Percentiles rank a stretch among this genome's conserved stretches.
phyloP scores from a whole-genome alignment of 92 coral and sea anemone genomes.

The Bergia sp. region DNA sequence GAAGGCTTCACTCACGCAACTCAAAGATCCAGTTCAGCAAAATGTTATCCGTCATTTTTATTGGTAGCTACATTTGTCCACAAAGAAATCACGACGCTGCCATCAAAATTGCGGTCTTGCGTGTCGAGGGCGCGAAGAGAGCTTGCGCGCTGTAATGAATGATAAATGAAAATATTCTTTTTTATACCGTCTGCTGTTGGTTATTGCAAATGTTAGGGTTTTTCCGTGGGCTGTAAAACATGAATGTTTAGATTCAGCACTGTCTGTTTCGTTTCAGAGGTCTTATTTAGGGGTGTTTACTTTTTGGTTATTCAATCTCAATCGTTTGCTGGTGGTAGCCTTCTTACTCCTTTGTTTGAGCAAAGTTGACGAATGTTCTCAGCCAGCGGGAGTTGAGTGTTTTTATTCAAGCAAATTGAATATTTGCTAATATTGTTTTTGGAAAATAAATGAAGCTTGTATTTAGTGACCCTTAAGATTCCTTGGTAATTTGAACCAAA shows the following conservation, averaged over 20 bases:
- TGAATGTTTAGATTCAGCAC: not conserved
- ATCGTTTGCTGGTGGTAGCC: constrained; percentile 27
- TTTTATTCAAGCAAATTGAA: not conserved
- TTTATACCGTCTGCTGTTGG: constrained; percentile 7
- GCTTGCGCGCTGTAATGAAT: constrained; percentile 33
- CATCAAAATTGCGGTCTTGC: constrained; percentile 19
- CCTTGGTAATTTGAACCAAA: constrained; percentile 25
- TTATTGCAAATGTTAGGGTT: not conserved
- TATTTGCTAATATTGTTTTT: constrained; percentile 1
- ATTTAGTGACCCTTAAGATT: not conserved
- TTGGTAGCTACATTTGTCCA: not conserved
- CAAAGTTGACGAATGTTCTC: constrained; percentile 1
- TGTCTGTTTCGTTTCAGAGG: constrained; percentile 19
- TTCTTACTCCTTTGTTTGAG: not conserved
- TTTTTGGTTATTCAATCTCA: constrained; percentile 11
- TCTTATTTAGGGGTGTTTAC: constrained; percentile 8
- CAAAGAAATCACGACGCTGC: constrained; percentile 5
- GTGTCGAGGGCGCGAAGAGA: constrained; percentile 22
- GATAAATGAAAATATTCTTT: constrained; percentile 29
- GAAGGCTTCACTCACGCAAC: constrained; percentile 77
- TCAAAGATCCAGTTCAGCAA: constrained; percentile 22
- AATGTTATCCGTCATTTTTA: not conserved
- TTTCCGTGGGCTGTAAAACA: not conserved
- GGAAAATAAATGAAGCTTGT: not conserved
- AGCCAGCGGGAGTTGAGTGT: constrained; percentile 38